Evolutionary conservation across 2,888 invertebrate genomes (phyloP), one percentile per base, ranked within the genome.

Genomic region (Cantharis flavilabris): DNA sequence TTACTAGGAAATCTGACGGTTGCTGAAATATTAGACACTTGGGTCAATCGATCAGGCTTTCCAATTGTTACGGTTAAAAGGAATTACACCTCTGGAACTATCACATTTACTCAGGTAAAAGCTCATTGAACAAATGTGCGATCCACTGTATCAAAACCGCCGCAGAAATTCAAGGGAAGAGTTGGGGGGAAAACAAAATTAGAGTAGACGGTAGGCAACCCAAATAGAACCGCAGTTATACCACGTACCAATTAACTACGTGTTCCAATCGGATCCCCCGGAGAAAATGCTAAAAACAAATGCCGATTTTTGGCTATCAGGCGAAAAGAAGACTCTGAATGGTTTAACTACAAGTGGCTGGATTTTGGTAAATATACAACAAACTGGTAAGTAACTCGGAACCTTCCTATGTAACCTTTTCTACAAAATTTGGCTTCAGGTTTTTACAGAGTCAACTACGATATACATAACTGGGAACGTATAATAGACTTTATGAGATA

Each of bases 391-490:
- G 69, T 14, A 11, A 14, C 20, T 11, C 13, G 2, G n/a, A 16
- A 26, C 0, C 1, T 14, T 7, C 26, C 26, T 11, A 69, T 5
- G 0, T 9, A 26, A 9, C 9, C 0, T 33, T 30, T 49, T 16
- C 1, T 9, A 33, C 5, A 49, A 11, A 11, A 16, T 4, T 23
- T 1, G 9, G 79, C 62, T 82, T 89, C 72, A 89, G 93, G 92
- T 78, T 92, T 90, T 85, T 94, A 93, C 88, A 89, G 94, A 82
- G 92, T 94, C 4, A 93, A 94, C 84, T 96, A 96, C 81, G 94
- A 95, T 69, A 80, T 83, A 0, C 85, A 86, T 0, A 94, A 94
- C 85, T 96, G 94, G 94, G 84, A 89, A 0, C 89, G 91, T 0
- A 85, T 94, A 3, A 87, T 89, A 0, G 81, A 83, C 0, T 90